Percentiles rank a stretch among this genome's conserved stretches.
These are phyloP conservation scores for Venusia cambrica DNA, from an alignment of 2,888 invertebrate genomes.

Conservation along the genomic window DNA sequence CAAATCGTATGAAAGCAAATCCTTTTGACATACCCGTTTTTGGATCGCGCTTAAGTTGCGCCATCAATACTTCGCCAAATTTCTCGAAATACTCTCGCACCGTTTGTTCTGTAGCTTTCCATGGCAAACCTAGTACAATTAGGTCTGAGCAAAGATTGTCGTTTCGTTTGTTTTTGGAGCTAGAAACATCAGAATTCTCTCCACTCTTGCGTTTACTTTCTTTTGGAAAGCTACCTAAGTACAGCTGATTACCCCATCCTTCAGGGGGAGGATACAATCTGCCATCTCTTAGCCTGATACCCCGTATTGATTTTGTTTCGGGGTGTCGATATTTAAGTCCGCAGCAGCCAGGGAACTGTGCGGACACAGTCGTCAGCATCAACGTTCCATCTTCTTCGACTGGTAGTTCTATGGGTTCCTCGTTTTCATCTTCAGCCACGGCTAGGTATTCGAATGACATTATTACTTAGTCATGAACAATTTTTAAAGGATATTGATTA, in stretches of 20 bases:
- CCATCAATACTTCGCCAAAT: slow-evolving; percentile 98
- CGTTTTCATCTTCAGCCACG: slow-evolving; percentile 98
- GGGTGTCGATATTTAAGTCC: slow-evolving; percentile 98
- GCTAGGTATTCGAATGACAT: slow-evolving; percentile 87
- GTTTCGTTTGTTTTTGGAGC: slow-evolving; percentile 95
- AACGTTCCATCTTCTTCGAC: slow-evolving; percentile 97
- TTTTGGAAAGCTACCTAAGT: slow-evolving; percentile 91
- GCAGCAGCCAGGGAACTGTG: slow-evolving; percentile 97
- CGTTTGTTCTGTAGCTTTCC: slow-evolving; percentile 98
- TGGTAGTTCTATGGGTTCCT: slow-evolving; percentile 98
- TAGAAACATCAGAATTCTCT: slow-evolving; percentile 91
- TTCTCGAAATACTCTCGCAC: slow-evolving; percentile 97
- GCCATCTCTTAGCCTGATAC: slow-evolving; percentile 94
- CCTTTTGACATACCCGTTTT: slow-evolving; percentile 97
- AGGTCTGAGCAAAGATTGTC: slow-evolving; percentile 97
- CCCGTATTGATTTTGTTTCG: slow-evolving; percentile 93
- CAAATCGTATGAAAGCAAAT: slow-evolving; percentile 98
- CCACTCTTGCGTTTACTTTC: slow-evolving; percentile 97
- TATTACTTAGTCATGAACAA: slow-evolving; percentile 77
- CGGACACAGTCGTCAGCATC: slow-evolving; percentile 94
- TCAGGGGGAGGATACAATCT: slow-evolving; percentile 93
- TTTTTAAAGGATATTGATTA: slow-evolving; percentile 60
- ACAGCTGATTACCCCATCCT: slow-evolving; percentile 92
- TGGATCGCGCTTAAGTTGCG: slow-evolving; percentile 96
- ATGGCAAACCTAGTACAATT: slow-evolving; percentile 98